Evolutionary conservation across 2,113 vertebrate genomes (phyloP).

Genomic region (Elaphurus davidianus): DNA sequence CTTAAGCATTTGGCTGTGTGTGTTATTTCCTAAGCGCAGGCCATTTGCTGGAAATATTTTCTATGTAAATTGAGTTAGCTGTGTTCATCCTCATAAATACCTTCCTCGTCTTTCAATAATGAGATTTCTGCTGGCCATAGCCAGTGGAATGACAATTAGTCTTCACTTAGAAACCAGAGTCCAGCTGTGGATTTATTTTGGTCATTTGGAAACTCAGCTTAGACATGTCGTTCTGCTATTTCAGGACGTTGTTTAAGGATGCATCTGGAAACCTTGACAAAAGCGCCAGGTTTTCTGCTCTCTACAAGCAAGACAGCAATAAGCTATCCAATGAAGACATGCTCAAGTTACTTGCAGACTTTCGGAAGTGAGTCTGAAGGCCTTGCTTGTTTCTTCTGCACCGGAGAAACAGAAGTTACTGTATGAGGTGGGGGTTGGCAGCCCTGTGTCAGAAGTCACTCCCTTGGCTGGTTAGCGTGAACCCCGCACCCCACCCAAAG

Average conservation of each 20-base stretch:
- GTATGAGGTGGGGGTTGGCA: background rate
- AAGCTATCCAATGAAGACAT: conserved; percentile 97
- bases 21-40: background rate
- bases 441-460: background rate
- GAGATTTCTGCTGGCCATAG: conserved; percentile 13
- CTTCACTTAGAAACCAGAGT: conserved; percentile 27
- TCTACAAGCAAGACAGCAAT: conserved; percentile 97
- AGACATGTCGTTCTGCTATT: conserved; percentile 67
- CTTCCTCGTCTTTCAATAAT: conserved; percentile 20
- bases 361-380: conserved; percentile 91
- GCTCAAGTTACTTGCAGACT: conserved; percentile 96
- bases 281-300: conserved; percentile 93
- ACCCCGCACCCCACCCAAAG: accelerated
- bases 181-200: conserved; percentile 21
- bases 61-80: conserved; percentile 51
- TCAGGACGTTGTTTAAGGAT: conserved; percentile 94
- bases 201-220: conserved; percentile 32
- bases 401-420: background rate
- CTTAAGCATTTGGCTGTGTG: background rate
- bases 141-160: conserved; percentile 3
- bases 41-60: conserved; percentile 24
- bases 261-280: conserved; percentile 94
- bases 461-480: background rate
- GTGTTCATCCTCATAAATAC: conserved; percentile 14
- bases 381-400: background rate